Evolutionary conservation across 2,113 vertebrate species (phyloP).

Genomic region (Nycticorax nycticorax): DNA sequence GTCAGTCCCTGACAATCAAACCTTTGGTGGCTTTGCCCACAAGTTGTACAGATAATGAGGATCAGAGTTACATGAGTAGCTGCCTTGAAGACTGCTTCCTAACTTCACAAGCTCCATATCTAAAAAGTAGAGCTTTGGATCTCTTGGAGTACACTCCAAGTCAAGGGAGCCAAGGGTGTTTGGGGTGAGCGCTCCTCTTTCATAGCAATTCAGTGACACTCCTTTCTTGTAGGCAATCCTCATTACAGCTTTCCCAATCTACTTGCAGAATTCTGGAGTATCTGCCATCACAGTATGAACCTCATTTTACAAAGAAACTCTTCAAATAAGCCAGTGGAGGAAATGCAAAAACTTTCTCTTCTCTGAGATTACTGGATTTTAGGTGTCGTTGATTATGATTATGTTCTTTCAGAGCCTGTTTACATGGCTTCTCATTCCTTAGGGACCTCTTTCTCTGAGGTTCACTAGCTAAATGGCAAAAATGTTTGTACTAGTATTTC

Average conservation of each 20-base stretch:
- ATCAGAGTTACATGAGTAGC: neutral
- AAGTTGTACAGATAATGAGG: neutral
- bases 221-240: neutral
- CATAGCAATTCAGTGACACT: neutral
- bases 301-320: neutral
- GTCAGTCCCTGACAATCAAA: neutral
- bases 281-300: neutral
- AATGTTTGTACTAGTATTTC: neutral
- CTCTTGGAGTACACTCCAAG: neutral
- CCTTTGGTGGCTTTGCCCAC: neutral
- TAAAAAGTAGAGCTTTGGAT: neutral
- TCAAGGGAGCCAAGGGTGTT: fast-evolving
- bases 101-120: neutral
- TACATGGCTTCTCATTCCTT: neutral
- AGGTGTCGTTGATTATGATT: neutral
- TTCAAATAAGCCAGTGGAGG: neutral
- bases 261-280: neutral
- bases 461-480: neutral
- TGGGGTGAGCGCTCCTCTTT: neutral
- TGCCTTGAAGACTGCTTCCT: neutral
- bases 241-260: neutral
- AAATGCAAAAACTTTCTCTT: neutral
- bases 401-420: neutral
- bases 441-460: neutral
- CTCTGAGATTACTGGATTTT: neutral